Percentiles rank a stretch among this genome's conserved stretches.
phyloP scores from a whole-genome alignment of 2,797 vertebrate genomes.

The Dipus sagitta region DNA sequence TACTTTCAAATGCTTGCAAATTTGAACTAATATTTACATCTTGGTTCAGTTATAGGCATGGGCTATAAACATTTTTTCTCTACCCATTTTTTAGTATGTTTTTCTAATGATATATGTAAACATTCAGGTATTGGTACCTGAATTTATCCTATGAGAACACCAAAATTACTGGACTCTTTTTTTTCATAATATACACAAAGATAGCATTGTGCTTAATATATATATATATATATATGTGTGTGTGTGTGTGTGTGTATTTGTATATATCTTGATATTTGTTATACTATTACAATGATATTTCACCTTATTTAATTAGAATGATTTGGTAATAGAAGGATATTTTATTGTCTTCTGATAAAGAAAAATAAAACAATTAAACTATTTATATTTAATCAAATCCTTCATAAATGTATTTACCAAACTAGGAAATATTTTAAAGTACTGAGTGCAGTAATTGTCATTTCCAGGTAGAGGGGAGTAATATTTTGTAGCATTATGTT shows the following conservation, averaged over 20 bases:
- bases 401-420: not conserved
- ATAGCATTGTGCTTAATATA: not conserved
- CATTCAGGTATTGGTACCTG: not conserved
- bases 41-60: not conserved
- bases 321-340: not conserved
- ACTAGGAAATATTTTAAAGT: not conserved
- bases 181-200: not conserved
- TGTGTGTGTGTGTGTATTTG: too few relatives aligned
- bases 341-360: not conserved
- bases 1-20: not conserved
- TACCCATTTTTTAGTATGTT: not conserved
- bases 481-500: slow-evolving; percentile 73
- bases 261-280: not conserved
- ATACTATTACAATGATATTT: slow-evolving; percentile 33
- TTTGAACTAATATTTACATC: not conserved
- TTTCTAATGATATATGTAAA: slow-evolving; percentile 24
- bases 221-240: not conserved
- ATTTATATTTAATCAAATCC: slow-evolving; percentile 1
- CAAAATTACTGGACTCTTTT: not conserved
- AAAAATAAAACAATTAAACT: not conserved
- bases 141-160: not conserved
- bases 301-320: not conserved
- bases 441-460: slow-evolving; percentile 34
- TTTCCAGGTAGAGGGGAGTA: slow-evolving; percentile 69
- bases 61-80: not conserved